Evolutionary conservation across 1,140 invertebrate genomes (phyloP).

Genomic region (Zaprionus tsacasi): DNA sequence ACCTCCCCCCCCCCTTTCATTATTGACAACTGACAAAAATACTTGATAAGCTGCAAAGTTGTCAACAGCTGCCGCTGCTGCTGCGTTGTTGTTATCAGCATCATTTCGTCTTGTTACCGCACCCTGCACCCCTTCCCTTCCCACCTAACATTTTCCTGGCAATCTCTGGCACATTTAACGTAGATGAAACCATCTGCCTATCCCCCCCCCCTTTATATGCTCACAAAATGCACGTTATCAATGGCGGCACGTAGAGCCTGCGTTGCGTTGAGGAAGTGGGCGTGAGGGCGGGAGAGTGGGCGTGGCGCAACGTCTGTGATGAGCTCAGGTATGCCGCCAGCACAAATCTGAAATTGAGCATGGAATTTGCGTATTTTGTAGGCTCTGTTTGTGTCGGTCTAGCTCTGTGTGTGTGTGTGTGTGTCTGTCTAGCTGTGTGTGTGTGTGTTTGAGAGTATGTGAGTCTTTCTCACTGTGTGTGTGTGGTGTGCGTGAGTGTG

Average conservation of each 20-base stretch:
- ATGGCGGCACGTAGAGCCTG: conserved; percentile 33
- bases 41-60: conserved; percentile 46
- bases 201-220: conserved; percentile 22
- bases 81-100: conserved; percentile 39
- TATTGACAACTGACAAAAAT: conserved; percentile 44
- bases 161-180: conserved; percentile 21
- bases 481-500: neutral
- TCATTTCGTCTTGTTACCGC: conserved; percentile 11
- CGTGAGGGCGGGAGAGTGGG: conserved; percentile 33
- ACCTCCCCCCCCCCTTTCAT: conserved; percentile 9
- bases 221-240: conserved; percentile 51
- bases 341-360: conserved; percentile 59
- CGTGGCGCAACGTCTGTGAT: conserved; percentile 15
- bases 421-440: neutral
- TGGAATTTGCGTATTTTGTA: conserved; percentile 53
- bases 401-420: neutral
- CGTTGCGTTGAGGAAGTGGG: conserved; percentile 30
- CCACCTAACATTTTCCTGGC: neutral
- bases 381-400: conserved; percentile 14
- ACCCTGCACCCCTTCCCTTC: no score
- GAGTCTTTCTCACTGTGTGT: neutral
- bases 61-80: conserved; percentile 30
- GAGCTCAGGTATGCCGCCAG: conserved; percentile 39
- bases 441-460: conserved; percentile 18
- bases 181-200: neutral